Base-by-base conservation (phyloP, 2,113 vertebrate species). In the Gulo gulo region DNA sequence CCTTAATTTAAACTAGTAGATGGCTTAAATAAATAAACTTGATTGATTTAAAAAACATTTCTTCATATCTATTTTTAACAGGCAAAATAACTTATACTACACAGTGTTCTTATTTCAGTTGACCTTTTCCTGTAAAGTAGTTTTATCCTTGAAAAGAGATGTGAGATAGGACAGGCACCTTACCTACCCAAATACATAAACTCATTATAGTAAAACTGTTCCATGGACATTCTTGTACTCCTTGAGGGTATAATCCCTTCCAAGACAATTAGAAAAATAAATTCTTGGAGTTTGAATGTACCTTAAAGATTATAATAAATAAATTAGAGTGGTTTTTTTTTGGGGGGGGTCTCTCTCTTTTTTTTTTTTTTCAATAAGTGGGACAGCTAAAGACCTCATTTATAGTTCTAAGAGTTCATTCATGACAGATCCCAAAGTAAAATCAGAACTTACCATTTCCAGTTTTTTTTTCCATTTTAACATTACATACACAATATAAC, bases 1-100 rank as follows among this genome's bases (percentile, higher is more conserved):
- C 21, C 52, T 79, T 78, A 86, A 93, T 74, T 98, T 84, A 96
- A 87, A 71, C 42, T 84, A 95, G 79, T 83, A 74, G 61, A 39
- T 71, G 11, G 31, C 34, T 59, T 96, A 97, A 95, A 47, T 71
- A 74, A 96, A 90, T 86, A 88, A 89, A 76, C 69, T 57, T 67
- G 80, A 84, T 81, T 71, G 57, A 85, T 81, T 78, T 91, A 82
- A 69, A 93, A 95, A 91, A 24, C 24, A 20, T 71, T 88, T 93
- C 59, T 80, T 90, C 90, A 29, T 61, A 67, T 83, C n/a, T 83
- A 52, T 67, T 78, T 94, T 91, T 91, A 91, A 91, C 12, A 59
- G 45, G 14, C 21, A 11, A 91, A 97, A 79, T 89, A 82, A 67
- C 13, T 57, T 67, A 50, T 1, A 8, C 20, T 80, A 45, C 3